Evolutionary conservation across 2,797 vertebrate species (phyloP).

Genomic region (Ctenochaetus hawaiiensis): DNA sequence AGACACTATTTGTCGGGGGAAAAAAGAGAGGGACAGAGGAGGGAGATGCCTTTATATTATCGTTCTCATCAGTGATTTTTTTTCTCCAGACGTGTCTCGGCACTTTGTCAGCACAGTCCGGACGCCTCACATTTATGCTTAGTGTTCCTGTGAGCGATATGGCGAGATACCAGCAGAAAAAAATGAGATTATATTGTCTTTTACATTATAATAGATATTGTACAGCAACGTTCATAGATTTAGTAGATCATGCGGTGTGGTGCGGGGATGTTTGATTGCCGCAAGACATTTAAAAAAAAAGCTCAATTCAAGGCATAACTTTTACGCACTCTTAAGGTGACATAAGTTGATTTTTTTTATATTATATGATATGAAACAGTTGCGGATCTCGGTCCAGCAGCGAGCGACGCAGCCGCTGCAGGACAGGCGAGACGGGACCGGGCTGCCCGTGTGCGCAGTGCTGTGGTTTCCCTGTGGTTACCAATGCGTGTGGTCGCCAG

Average conservation of each 20-base stretch:
- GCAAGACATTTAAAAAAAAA: background rate
- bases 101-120: conserved; percentile 25
- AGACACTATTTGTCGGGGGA: conserved; percentile 68
- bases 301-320: conserved; percentile 33
- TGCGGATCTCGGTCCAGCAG: background rate
- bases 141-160: no score
- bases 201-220: background rate
- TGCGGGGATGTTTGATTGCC: background rate
- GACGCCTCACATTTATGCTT: background rate
- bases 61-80: conserved; percentile 37
- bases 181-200: background rate
- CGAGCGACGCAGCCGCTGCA: background rate
- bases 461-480: conserved; percentile 65
- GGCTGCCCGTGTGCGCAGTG: conserved; percentile 41
- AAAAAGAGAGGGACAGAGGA: background rate
- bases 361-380: background rate
- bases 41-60: background rate
- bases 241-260: background rate
- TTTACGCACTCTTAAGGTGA: conserved; percentile 47
- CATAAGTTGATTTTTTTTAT: conserved; percentile 1
- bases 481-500: conserved; percentile 75
- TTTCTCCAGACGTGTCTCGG: conserved; percentile 61
- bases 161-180: background rate
- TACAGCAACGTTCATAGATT: background rate
- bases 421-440: conserved; percentile 37